Evolutionary conservation across 1,140 invertebrate species (phyloP).

Genomic region (Phenacoccus solenopsis): DNA sequence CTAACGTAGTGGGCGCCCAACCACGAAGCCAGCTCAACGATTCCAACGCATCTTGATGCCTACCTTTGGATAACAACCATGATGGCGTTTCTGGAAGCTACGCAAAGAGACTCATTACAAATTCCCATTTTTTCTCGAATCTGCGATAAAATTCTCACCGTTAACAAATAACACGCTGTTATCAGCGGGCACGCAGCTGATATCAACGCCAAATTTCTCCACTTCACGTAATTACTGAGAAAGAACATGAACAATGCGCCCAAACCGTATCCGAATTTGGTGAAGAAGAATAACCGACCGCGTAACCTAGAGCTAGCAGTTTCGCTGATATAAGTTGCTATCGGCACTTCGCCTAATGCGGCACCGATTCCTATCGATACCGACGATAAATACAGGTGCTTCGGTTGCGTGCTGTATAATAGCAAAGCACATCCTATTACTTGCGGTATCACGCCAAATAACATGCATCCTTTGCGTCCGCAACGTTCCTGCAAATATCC

Average conservation of each 20-base stretch:
- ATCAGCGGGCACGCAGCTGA: slow-evolving; percentile 24
- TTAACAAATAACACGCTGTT: slow-evolving; percentile 24
- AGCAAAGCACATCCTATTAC: slow-evolving; percentile 27
- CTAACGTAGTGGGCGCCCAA: slow-evolving; percentile 35
- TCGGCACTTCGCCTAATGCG: slow-evolving; percentile 40
- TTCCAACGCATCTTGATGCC: slow-evolving; percentile 36
- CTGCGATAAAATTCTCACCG: slow-evolving; percentile 22
- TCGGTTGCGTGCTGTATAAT: slow-evolving; percentile 21
- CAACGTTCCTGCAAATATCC: slow-evolving; percentile 25
- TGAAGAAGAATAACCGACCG: slow-evolving; percentile 27
- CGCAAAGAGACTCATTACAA: background rate
- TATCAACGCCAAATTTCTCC: slow-evolving; percentile 26
- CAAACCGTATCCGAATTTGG: slow-evolving; percentile 23
- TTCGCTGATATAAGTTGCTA: slow-evolving; percentile 41
- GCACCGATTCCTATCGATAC: slow-evolving; percentile 32
- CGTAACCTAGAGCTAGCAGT: slow-evolving; percentile 34
- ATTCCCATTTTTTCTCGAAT: background rate
- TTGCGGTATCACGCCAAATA: slow-evolving; percentile 29
- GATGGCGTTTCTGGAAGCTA: slow-evolving; percentile 52
- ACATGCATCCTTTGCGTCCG: slow-evolving; percentile 28
- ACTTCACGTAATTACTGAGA: slow-evolving; percentile 24
- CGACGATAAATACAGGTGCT: slow-evolving; percentile 23
- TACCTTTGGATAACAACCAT: slow-evolving; percentile 42
- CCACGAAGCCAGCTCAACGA: slow-evolving; percentile 39
- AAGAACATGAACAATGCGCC: slow-evolving; percentile 25